Evolutionary conservation across 35 echinoderm and acorn worm genomes (phyloP), one percentile per base, ranked within the genome.

Genomic region (Apostichopus parvimensis): DNA sequence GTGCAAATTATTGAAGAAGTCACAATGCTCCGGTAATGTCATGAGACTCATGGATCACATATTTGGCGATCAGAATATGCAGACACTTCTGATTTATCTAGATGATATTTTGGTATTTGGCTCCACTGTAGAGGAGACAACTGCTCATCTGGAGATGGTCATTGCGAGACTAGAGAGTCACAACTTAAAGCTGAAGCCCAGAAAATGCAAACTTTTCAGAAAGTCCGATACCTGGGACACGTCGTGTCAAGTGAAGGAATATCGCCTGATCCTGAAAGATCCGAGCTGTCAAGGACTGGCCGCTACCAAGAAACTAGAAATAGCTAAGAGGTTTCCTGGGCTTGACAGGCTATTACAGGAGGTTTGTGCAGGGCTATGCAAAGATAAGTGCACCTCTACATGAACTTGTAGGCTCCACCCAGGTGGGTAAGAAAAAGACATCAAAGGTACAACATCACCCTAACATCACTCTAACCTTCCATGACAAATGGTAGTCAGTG

Each of bases 321-420:
- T 59, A 95, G 45, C 24, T 79, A 9, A 9, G 94, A 15, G 64
- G 79, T 64, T 95, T 95, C 76, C 90, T 95, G 68, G 90, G 90
- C 24, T 24, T 92, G 24, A 61, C 90, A n/a, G 91, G 94, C n/a
- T 92, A 87, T 72, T 95, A 90, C 87, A 80, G 77, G 68, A 90
- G 87, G 59, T 93, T 95, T 83, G 86, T 93, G 56, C 10, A 55
- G 17, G 79, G 80, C 10, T 90, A 93, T 89, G 77, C 87, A 1
- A 93, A 80, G 45, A 93, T 93, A 66, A 92, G 84, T 65, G 75
- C 82, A 52, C 91, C 94, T 25, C 91, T 80, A 9, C 78, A 80
- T 54, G 78, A 22, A 80, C 78, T 53, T 53, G 25, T 53, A 53
- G 78, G 78, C 9, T 10, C 1, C 8, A 80, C 78, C 12, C 77